A percentile compares a stretch with the other conserved stretches of the same genome.
These are phyloP conservation scores for Ischnura elegans DNA, from an alignment of 2,888 invertebrate species.

Conservation along the genomic window DNA sequence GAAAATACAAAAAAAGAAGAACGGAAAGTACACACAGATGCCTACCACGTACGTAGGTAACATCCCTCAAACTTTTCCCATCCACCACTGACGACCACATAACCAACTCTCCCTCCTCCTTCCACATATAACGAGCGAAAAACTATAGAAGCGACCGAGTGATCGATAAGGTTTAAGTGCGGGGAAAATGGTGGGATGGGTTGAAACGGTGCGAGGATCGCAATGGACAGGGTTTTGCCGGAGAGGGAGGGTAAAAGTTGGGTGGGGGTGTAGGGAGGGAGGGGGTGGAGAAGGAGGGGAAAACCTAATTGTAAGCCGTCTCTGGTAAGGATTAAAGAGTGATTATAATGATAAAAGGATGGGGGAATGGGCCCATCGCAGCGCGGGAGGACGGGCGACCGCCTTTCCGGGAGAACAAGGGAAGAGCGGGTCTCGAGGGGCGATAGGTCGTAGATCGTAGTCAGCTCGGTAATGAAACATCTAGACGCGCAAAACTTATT, in stretches of 20 bases:
- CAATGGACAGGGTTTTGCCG: no score
- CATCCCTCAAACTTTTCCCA: conserved; percentile 28
- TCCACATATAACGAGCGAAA: conserved; percentile 64
- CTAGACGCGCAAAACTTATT: no score
- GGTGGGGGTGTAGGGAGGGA: conserved; percentile 70
- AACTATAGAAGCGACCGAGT: conserved; percentile 34
- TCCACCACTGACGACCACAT: no score
- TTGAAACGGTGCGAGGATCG: no score
- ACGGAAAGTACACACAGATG: neutral
- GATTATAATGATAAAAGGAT: conserved; percentile 69
- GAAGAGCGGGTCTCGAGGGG: neutral
- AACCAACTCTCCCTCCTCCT: neutral
- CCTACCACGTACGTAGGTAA: neutral
- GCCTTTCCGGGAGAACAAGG: conserved; percentile 10
- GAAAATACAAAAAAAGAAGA: conserved; percentile 23
- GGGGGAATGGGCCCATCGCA: conserved; percentile 16
- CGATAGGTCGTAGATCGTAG: no score
- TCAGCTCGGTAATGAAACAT: no score
- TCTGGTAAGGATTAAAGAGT: conserved; percentile 65
- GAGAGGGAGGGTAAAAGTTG: conserved; percentile 70
- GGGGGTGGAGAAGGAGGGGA: conserved; percentile 70
- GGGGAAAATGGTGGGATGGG: no score
- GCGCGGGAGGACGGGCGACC: conserved; percentile 62
- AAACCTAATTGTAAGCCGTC: conserved; percentile 74
- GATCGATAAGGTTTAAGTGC: conserved; percentile 69